Conservation (phyloP, 2,888 invertebrate genomes). For the Habrosyne pyritoides region DNA sequence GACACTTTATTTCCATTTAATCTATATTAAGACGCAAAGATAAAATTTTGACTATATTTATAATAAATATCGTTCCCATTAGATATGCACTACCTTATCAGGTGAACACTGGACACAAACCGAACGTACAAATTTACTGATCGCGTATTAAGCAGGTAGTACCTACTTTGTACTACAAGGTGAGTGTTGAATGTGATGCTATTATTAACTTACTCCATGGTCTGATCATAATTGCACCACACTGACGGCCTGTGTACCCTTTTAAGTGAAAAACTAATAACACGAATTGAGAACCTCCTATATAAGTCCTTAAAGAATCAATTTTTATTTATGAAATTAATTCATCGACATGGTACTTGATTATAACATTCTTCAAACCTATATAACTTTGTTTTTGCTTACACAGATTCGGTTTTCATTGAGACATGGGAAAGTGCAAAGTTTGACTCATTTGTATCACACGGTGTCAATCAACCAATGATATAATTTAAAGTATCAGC, state of each 20-base stretch:
- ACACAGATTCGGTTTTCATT: background rate
- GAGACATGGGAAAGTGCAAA: background rate
- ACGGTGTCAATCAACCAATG: background rate
- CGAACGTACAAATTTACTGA: background rate
- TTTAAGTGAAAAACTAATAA: too few relatives aligned
- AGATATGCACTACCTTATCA: background rate
- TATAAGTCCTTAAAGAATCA: too few relatives aligned
- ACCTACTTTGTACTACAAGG: background rate
- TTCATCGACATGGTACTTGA: too few relatives aligned
- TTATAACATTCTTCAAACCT: too few relatives aligned
- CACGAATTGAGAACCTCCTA: too few relatives aligned
- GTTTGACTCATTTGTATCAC: background rate
- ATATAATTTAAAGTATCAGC: constrained; percentile 1
- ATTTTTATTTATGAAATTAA: too few relatives aligned
- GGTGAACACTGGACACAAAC: background rate
- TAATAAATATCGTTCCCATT: background rate
- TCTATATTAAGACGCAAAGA: background rate
- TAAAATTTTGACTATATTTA: background rate
- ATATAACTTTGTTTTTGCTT: background rate
- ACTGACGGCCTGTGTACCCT: too few relatives aligned
- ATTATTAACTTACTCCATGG: too few relatives aligned
- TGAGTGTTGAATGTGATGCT: background rate
- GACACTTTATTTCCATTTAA: background rate
- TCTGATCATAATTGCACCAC: too few relatives aligned
- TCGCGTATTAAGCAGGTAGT: too few relatives aligned